Evolutionary conservation across 1,140 invertebrate genomes (phyloP), one percentile per base, ranked within the genome.

Genomic region (Drosophila hydei): DNA sequence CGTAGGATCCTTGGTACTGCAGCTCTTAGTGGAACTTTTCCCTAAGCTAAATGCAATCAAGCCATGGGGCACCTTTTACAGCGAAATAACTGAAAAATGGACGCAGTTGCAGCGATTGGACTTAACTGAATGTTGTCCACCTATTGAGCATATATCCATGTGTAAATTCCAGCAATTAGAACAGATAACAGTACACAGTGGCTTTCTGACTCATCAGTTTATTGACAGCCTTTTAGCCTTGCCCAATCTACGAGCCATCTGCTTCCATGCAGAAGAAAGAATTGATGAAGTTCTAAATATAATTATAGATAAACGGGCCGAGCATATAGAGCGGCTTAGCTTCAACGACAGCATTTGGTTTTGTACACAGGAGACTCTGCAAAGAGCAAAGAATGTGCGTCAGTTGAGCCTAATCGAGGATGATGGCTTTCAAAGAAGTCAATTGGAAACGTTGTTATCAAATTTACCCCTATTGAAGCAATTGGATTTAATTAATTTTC

Each of bases 341-440:
- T 67, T 59, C 19, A 23, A 59, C 4, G 63, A 67, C 5, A 8
- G 16, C 5, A 67, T 59, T 9, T 67, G 45, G 52, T 43, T n/a
- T 27, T 58, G 14, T 8, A 12, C 6, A 2, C 4, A 12, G 3
- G 2, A 5, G 2, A 40, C 21, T 1, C 14, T 67, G 3, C 7
- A 21, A 6, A 8, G 9, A 4, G 2, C 58, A 2, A 30, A 3
- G 8, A 16, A 30, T 4, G 9, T 67, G 16, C 52, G 23, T 7
- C 23, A 42, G 11, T 23, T 67, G 11, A 58, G 45, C 1, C 3
- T 67, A 6, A 7, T 59, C 16, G 45, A 67, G 19, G 33, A 59
- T 23, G 36, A 59, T 12, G 63, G 45, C n/a, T 55, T 63, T 19
- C 3, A 9, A 18, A 4, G 5, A 4, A n/a, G 12, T 6, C 2